A percentile compares a stretch with the other conserved stretches of the same genome.
Conservation (phyloP, 2,113 vertebrate species). For the Balaeniceps rex region DNA sequence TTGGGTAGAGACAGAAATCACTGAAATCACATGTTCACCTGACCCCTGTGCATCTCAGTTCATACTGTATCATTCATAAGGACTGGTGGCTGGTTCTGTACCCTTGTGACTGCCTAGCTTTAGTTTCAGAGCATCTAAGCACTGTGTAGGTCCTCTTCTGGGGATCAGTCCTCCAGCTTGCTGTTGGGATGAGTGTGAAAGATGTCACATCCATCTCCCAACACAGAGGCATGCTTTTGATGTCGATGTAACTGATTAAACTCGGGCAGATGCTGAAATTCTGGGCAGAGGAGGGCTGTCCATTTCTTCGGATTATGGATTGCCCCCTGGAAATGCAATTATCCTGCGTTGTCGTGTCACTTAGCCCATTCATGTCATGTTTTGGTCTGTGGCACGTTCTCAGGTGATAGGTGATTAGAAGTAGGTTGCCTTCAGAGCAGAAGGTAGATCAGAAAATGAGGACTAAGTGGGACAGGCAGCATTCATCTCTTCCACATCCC, state of each 20-base stretch:
- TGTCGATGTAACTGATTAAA: background rate
- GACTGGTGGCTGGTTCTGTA: background rate
- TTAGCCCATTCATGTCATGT: background rate
- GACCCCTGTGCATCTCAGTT: background rate
- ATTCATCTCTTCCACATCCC: background rate
- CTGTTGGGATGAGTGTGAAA: background rate
- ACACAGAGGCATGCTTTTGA: background rate
- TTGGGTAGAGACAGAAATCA: background rate
- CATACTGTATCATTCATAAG: background rate
- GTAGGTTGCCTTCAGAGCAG: background rate
- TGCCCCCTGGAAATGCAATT: background rate
- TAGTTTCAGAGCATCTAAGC: background rate
- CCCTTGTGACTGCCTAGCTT: background rate
- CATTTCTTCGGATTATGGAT: background rate
- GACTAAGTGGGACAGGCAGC: background rate
- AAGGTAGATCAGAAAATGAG: background rate
- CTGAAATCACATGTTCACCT: background rate
- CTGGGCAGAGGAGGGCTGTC: background rate
- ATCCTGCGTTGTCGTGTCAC: fast-evolving
- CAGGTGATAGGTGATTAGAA: background rate
- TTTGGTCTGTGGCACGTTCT: background rate
- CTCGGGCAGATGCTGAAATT: background rate
- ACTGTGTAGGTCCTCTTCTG: background rate
- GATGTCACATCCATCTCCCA: background rate
- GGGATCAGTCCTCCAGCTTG: background rate